These are phyloP conservation scores for Macquaria ambigua DNA, from an alignment of 2,113 vertebrate genomes.

Conservation along the genomic window DNA sequence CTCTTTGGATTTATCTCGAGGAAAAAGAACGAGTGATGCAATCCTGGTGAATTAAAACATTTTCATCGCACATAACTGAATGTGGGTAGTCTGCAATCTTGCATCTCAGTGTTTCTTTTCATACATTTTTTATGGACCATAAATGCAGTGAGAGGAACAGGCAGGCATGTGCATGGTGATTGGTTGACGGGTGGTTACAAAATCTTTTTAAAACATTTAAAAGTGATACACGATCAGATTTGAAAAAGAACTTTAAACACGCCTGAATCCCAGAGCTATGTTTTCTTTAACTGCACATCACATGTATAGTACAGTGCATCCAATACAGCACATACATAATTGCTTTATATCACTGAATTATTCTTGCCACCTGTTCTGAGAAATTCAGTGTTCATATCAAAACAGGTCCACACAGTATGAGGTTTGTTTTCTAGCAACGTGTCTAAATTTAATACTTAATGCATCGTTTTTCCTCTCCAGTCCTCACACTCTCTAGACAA, in stretches of 20 bases:
- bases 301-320: background rate
- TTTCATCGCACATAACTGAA: constrained; percentile 5
- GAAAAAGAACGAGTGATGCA: constrained; percentile 2
- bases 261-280: background rate
- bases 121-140: background rate
- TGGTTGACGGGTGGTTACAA: background rate
- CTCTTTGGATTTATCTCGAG: background rate
- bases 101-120: constrained; percentile 14
- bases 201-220: background rate
- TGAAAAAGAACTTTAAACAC: constrained; percentile 12
- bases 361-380: constrained; percentile 54
- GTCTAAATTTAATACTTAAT: constrained; percentile 52
- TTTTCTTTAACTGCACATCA: constrained; percentile 15
- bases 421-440: constrained; percentile 41
- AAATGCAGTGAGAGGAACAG: background rate
- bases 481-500: constrained; percentile 37
- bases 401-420: constrained; percentile 50
- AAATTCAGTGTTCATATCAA: constrained; percentile 37
- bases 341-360: constrained; percentile 34
- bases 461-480: constrained; percentile 40
- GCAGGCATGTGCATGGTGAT: background rate
- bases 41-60: constrained; percentile 3
- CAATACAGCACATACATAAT: constrained; percentile 31
- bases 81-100: background rate
- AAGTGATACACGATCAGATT: background rate